phyloP scores from a whole-genome alignment of 2,888 invertebrate genomes.

The Bursaphelenchus okinawaensis region DNA sequence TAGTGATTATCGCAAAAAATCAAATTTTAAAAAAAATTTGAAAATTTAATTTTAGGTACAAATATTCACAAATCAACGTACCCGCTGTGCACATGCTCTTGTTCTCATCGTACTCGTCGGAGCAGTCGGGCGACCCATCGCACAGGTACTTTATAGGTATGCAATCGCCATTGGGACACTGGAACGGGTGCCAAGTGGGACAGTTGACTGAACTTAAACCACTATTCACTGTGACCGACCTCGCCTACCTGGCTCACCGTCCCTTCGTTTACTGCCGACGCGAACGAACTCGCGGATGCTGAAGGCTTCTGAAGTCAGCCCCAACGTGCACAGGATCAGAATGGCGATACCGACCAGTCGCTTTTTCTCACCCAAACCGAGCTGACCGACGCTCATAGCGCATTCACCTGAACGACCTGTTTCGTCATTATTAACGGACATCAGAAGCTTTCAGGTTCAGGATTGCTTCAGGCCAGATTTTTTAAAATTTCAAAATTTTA shows the following conservation, averaged over 20 bases:
- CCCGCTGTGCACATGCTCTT: constrained; percentile 88
- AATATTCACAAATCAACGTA: too few relatives aligned
- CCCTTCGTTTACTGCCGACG: constrained; percentile 30
- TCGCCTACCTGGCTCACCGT: constrained; percentile 14
- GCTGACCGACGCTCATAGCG: background rate
- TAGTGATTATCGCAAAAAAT: too few relatives aligned
- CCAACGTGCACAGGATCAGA: background rate
- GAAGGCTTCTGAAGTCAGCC: constrained; percentile 23
- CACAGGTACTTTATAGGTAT: constrained; percentile 93
- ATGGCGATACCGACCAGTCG: background rate
- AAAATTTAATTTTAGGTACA: too few relatives aligned
- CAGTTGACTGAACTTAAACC: constrained; percentile 62
- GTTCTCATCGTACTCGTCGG: constrained; percentile 88
- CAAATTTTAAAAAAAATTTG: too few relatives aligned
- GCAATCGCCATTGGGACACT: constrained; percentile 82
- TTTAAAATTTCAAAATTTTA: too few relatives aligned
- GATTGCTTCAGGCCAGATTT: too few relatives aligned
- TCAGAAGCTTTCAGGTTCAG: too few relatives aligned
- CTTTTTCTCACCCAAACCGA: background rate
- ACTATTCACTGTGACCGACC: background rate
- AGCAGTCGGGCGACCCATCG: constrained; percentile 85
- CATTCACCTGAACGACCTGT: background rate
- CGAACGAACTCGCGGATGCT: constrained; percentile 40
- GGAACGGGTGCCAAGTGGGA: constrained; percentile 91
- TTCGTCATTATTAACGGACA: too few relatives aligned